Evolutionary conservation across 2,797 vertebrate genomes (phyloP), one percentile per base, ranked within the genome.

Genomic region (Cichlasoma orientale): DNA sequence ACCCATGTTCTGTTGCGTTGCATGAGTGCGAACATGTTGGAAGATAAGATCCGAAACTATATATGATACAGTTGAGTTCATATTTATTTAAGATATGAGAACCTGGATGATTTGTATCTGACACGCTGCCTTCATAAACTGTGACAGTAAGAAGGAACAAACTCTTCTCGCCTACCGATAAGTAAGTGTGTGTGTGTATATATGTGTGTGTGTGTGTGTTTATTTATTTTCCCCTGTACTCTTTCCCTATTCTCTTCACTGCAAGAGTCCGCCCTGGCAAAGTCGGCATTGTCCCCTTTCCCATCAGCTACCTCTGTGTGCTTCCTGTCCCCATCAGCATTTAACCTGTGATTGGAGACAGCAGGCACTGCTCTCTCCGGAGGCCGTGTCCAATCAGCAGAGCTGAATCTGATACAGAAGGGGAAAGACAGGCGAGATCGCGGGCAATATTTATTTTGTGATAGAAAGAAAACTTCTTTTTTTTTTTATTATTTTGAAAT

Each of bases 401-500:
- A 77, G 69, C 74, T 11, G 31, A 77, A 89, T 92, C 88, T 77
- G 78, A 88, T 84, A 68, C 54, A 57, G 74, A 75, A 52, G 56
- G 53, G 66, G 71, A 55, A 77, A 82, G 69, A 57, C 53, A 11
- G 73, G 56, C 41, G 38, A 86, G 89, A 88, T 86, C 81, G 82
- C 1, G 2, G 57, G 63, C 80, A 68, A 25, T 89, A 89, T 93
- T 92, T 93, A 89, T 92, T 92, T 90, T 88, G 71, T 8, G 76
- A 90, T 86, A 79, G 82, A 29, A 81, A 83, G 78, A 84, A 90
- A 90, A 83, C 53, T 29, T 21, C 41, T 10, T 72, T 8, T 61
- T 29, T 52, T 4, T 27, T 12, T 27, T 57, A 27, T 27, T 27
- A 3, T 31, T 36, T 36, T 10, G 0, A 54, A 82, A 85, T 85